phyloP scores from a whole-genome alignment of 2,113 vertebrate genomes.

The Microtus oregoni region DNA sequence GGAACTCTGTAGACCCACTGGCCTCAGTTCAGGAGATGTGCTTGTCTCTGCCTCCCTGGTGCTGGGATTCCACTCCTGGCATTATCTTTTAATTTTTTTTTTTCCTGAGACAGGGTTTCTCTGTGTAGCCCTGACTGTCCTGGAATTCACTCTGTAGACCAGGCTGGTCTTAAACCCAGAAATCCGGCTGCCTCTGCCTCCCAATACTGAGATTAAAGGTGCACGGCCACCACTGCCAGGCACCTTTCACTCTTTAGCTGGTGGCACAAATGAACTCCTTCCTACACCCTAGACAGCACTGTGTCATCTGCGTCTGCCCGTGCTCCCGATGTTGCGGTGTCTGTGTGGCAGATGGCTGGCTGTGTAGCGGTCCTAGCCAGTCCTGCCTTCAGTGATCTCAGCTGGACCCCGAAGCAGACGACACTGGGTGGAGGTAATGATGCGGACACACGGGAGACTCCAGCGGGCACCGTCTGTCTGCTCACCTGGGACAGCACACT shows the following conservation, averaged over 20 bases:
- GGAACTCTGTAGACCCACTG: no score
- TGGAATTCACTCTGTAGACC: background rate
- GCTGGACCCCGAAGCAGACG: background rate
- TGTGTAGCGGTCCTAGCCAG: background rate
- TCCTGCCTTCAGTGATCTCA: background rate
- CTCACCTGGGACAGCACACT: background rate
- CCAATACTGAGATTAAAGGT: background rate
- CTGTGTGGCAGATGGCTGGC: background rate
- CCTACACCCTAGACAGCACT: background rate
- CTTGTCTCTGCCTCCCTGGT: no score
- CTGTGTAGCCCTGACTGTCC: no score
- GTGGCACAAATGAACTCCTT: background rate
- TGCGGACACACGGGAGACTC: background rate
- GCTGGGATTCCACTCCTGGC: no score
- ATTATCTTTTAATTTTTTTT: no score
- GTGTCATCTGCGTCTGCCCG: background rate
- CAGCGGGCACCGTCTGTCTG: background rate
- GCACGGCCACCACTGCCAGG: background rate
- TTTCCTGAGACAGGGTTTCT: no score
- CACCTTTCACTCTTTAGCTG: background rate
- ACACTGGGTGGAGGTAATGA: background rate
- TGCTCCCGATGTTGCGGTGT: background rate
- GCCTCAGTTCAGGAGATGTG: no score
- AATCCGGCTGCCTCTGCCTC: background rate
- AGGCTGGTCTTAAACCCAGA: background rate